phyloP scores from a whole-genome alignment of 2,797 vertebrate species.

The Pantherophis vulpinus region DNA sequence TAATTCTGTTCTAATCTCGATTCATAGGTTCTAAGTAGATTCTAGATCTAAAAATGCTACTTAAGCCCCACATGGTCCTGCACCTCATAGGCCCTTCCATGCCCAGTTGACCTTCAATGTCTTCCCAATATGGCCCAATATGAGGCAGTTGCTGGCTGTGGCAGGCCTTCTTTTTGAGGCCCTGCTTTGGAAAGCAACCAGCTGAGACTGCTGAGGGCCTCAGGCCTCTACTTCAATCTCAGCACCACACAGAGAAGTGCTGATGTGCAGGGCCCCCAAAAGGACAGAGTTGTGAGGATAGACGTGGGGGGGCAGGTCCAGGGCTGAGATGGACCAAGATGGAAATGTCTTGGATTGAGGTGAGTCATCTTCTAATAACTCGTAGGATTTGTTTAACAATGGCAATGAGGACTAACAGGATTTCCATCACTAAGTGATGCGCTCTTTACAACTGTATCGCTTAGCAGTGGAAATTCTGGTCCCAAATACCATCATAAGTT shows the following conservation, averaged over 20 bases:
- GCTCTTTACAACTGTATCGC: neutral
- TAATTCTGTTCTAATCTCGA: neutral
- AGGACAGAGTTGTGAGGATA: neutral
- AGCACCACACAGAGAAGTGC: neutral
- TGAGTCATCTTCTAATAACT: neutral
- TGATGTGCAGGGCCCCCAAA: neutral
- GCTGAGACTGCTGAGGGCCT: neutral
- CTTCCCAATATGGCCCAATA: neutral
- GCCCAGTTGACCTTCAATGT: neutral
- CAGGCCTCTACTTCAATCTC: neutral
- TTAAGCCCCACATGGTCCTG: neutral
- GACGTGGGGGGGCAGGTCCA: neutral
- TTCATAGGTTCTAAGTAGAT: neutral
- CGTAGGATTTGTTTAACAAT: neutral
- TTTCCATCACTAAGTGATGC: neutral
- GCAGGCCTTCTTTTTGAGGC: neutral
- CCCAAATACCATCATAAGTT: neutral
- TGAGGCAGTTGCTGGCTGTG: neutral
- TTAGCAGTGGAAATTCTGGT: neutral
- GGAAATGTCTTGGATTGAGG: neutral
- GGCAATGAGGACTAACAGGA: neutral
- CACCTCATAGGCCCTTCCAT: neutral
- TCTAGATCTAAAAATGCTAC: neutral
- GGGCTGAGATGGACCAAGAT: neutral
- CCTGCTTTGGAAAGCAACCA: neutral